Base-by-base conservation (phyloP, 2,797 vertebrate genomes). In the Petrocephalus sullivani region DNA sequence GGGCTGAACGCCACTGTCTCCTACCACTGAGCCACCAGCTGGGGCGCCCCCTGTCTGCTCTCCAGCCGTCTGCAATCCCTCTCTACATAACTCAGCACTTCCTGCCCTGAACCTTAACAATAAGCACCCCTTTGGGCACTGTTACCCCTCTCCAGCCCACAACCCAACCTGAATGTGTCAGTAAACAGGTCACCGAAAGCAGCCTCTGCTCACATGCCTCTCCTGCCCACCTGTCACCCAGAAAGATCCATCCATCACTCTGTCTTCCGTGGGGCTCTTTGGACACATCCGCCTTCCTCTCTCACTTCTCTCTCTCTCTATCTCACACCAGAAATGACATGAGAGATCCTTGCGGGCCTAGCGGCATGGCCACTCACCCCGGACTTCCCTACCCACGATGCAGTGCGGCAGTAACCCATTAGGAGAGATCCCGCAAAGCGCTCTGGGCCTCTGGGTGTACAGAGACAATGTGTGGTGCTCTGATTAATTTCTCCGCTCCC, bases 361-460 rank as follows among this genome's bases (percentile, higher is more conserved):
- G 23, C 6, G 53, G 1, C 2, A 60, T 7, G 14, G 2, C 3
- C 14, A 0, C 61, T 82, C 87, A 33, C 28, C 33, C 16, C n/a
- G 84, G 10, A 58, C 28, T 37, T 46, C 71, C 28, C 7, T 87
- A 60, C 87, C 87, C 87, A 87, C 54, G 1, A 87, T 87, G 87
- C 87, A 81, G 6, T 78, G 87, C 28, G 2, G 14, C 53, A 10
- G 7, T 56, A 53, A 84, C 46, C 82, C 82, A 54, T 56, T 51
- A 54, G 82, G 84, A 58, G 84, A 14, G 4, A 41, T 19, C 8
- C 23, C 10, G 84, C 12, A 41, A 58, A 85, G 23, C 8, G 84
- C 53, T 41, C 7, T 58, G 84, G 28, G 53, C 84, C 84, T 86
- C 84, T 57, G 84, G 84, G 84, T 1, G 54, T 21, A n/a, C 84